Conservation (phyloP, 2,888 invertebrate genomes). For the Chelonus formosanus region DNA sequence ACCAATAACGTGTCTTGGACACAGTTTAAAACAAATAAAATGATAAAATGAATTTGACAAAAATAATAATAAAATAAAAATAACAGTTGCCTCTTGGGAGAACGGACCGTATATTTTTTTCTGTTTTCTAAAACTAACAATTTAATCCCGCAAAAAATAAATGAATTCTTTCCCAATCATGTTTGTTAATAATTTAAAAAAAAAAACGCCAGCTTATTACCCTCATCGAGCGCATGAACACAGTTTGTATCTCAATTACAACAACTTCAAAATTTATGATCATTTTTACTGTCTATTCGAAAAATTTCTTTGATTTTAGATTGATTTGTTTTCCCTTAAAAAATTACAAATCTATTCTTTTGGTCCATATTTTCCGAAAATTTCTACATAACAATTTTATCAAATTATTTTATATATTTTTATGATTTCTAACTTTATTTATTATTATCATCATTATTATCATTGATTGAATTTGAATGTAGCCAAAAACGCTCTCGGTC, state of each 20-base stretch:
- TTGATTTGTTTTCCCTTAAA: neutral
- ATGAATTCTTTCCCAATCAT: constrained; percentile 17
- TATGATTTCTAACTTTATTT: no score
- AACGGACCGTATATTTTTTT: constrained; percentile 38
- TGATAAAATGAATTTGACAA: constrained; percentile 14
- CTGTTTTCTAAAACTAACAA: constrained; percentile 33
- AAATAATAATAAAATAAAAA: constrained; percentile 19
- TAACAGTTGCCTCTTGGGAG: constrained; percentile 31
- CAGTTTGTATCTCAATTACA: constrained; percentile 42
- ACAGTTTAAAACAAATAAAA: constrained; percentile 12
- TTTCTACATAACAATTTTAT: neutral
- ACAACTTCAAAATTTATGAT: constrained; percentile 8
- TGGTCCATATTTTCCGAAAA: constrained; percentile 14
- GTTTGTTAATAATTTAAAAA: constrained; percentile 39
- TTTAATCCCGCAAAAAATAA: constrained; percentile 27
- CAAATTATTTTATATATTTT: no score
- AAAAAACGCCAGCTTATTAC: constrained; percentile 36
- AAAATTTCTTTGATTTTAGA: neutral
- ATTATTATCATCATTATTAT: no score
- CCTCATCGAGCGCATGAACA: constrained; percentile 42
- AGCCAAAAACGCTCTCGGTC: no score
- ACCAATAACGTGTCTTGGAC: neutral
- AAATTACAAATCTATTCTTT: constrained; percentile 10
- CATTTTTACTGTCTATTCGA: constrained; percentile 19
- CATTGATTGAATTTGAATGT: no score